phyloP scores from a whole-genome alignment of 2,113 vertebrate species.

The Zosterops pallidus region DNA sequence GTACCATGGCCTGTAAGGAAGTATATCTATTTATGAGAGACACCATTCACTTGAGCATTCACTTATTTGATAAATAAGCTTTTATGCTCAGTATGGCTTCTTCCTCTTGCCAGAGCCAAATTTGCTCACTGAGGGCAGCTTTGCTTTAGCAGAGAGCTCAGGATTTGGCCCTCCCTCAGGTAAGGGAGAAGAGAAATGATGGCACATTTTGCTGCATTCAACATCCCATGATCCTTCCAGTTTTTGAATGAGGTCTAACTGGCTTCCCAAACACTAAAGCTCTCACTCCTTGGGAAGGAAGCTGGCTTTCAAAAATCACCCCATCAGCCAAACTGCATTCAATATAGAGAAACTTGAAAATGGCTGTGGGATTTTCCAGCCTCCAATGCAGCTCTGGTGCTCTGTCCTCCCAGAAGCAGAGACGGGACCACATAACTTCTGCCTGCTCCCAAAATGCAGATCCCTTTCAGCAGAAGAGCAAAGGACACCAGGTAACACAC shows the following conservation, averaged over 20 bases:
- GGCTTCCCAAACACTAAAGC: background rate
- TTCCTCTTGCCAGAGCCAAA: background rate
- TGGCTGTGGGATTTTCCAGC: background rate
- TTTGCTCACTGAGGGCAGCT: background rate
- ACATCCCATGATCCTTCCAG: background rate
- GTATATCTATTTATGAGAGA: background rate
- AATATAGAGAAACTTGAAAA: background rate
- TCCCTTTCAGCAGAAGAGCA: background rate
- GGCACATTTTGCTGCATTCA: background rate
- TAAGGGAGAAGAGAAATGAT: background rate
- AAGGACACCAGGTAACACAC: background rate
- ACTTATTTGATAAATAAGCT: background rate
- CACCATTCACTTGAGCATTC: background rate
- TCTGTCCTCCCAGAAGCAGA: background rate
- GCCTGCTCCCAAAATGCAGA: background rate
- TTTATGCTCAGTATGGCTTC: background rate
- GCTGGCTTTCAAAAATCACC: background rate
- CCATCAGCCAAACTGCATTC: background rate
- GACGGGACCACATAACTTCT: accelerated
- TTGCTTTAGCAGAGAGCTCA: background rate
- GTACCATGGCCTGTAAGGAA: background rate
- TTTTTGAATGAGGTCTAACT: background rate
- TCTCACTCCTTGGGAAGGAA: background rate
- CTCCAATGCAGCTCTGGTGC: background rate
- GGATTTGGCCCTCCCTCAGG: background rate